phyloP scores from a whole-genome alignment of 2,888 invertebrate species.

The Drosophila rubida region DNA sequence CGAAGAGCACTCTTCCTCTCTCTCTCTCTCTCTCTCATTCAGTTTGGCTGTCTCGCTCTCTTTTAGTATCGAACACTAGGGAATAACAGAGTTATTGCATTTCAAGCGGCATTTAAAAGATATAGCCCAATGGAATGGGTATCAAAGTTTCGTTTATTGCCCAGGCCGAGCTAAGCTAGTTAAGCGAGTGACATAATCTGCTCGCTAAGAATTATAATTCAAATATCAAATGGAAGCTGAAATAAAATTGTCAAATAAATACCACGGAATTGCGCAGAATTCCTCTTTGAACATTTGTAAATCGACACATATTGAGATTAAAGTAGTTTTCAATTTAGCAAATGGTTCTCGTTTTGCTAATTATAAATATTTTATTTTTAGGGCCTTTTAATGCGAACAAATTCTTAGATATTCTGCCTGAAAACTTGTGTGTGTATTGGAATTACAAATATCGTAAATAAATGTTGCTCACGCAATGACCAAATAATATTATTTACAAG shows the following conservation, averaged over 20 bases:
- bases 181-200: background rate
- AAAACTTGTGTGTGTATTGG: background rate
- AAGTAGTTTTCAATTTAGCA: no score
- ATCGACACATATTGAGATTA: no score
- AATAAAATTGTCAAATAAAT: no score
- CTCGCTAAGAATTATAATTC: no score
- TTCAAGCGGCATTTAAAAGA: background rate
- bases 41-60: background rate
- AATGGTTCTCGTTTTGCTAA: background rate
- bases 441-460: background rate
- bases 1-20: constrained; percentile 1
- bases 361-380: no score
- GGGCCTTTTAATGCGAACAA: no score
- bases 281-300: no score
- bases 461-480: background rate
- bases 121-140: background rate
- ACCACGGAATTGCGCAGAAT: no score
- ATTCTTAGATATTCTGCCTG: no score
- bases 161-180: background rate
- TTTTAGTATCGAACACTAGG: background rate
- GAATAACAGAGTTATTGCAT: background rate
- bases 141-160: background rate
- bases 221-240: no score
- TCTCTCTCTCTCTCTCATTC: background rate
- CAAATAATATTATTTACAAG: background rate